Evolutionary conservation across 2,888 invertebrate genomes (phyloP), one percentile per base, ranked within the genome.

Genomic region (Sepioteuthis lessoniana): DNA sequence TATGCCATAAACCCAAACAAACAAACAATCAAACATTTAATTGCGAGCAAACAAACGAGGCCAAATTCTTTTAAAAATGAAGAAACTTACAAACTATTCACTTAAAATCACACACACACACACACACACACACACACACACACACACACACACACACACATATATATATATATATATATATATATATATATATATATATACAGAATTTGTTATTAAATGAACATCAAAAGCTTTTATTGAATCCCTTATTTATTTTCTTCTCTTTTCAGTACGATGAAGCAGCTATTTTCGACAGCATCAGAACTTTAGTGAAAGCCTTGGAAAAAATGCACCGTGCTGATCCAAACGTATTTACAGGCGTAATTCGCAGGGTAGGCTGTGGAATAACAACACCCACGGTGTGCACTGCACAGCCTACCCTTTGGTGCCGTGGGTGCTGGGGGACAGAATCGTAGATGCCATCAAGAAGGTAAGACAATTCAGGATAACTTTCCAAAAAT

Each of bases 191-290:
- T n/a, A n/a, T n/a, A n/a, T n/a, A n/a, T n/a, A n/a, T n/a, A n/a
- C n/a, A n/a, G n/a, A n/a, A n/a, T n/a, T n/a, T n/a, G n/a, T n/a
- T n/a, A n/a, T n/a, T n/a, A n/a, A n/a, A n/a, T n/a, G n/a, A n/a
- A n/a, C n/a, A n/a, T n/a, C n/a, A n/a, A n/a, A 4, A 0, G 10
- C 19, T 50, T 50, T 50, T 19, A 1, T 50, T 50, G 13, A 91
- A 42, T 42, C 38, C 0, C 28, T 16, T 38, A 31, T 38, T 25
- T 1, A 31, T 50, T 93, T 21, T 93, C 55, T 94, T 94, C 38
- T 47, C 46, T 90, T 94, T 95, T 94, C 96, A 96, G 96, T 95
- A 95, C 93, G 96, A 96, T 37, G 95, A 95, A 46, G 96, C 96
- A n/a, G 94, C 96, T 93, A 95, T 96, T 28, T 95, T 96, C 42